phyloP scores from a whole-genome alignment of 2,888 invertebrate genomes.

The Gryllus longicercus region DNA sequence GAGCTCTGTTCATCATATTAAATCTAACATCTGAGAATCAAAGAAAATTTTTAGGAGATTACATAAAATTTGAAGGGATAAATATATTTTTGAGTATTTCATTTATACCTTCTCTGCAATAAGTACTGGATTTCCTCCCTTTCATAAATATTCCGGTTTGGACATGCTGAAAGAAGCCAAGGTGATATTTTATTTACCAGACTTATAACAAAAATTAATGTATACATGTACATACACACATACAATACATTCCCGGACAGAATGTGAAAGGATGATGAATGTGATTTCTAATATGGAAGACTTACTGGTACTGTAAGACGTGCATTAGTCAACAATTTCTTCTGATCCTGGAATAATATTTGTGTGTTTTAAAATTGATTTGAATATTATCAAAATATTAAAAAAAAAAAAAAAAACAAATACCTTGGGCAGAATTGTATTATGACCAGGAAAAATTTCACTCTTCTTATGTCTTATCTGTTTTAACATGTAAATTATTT shows the following conservation, averaged over 20 bases:
- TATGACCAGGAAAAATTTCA: too few relatives aligned
- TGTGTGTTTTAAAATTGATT: too few relatives aligned
- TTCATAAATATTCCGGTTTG: not conserved
- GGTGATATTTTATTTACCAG: not conserved
- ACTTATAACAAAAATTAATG: too few relatives aligned
- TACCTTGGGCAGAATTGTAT: too few relatives aligned
- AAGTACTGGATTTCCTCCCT: not conserved
- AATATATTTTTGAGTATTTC: not conserved
- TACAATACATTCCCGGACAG: too few relatives aligned
- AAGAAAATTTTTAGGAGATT: not conserved
- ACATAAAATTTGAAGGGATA: not conserved
- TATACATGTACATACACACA: too few relatives aligned
- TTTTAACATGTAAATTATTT: too few relatives aligned
- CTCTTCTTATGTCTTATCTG: too few relatives aligned
- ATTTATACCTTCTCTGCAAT: not conserved
- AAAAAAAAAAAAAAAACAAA: too few relatives aligned
- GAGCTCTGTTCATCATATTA: not conserved
- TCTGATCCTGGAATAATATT: not conserved
- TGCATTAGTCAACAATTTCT: not conserved
- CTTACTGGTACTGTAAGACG: not conserved
- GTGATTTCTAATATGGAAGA: not conserved
- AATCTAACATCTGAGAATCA: not conserved
- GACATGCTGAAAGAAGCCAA: not conserved
- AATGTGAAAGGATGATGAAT: too few relatives aligned
- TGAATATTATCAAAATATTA: too few relatives aligned